Percentiles rank a stretch among this genome's conserved stretches.
phyloP scores from a whole-genome alignment of 2,797 vertebrate genomes.

The Psittacula echo region DNA sequence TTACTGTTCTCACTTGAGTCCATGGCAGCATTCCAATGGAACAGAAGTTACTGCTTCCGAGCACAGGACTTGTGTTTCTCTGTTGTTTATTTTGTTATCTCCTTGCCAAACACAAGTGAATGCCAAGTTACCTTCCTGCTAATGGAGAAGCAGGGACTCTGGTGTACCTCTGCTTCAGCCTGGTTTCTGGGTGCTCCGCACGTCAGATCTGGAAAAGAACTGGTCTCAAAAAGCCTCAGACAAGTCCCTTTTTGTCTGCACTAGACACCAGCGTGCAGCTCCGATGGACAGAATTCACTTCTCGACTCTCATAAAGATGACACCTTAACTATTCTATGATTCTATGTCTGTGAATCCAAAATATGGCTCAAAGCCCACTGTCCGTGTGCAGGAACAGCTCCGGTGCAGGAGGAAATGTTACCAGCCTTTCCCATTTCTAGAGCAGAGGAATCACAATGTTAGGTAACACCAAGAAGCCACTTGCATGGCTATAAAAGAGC shows the following conservation, averaged over 20 bases:
- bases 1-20: background rate
- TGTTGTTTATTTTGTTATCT: background rate
- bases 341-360: background rate
- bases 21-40: constrained; percentile 4
- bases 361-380: background rate
- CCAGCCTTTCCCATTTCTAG: background rate
- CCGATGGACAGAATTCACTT: background rate
- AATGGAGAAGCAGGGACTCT: background rate
- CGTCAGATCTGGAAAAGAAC: background rate
- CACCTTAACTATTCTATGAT: no score
- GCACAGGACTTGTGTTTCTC: background rate
- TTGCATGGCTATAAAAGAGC: background rate
- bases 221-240: background rate
- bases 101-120: background rate
- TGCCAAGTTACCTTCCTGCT: background rate
- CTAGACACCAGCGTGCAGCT: background rate
- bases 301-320: background rate
- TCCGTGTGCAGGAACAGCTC: background rate
- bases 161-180: background rate
- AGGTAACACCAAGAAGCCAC: background rate
- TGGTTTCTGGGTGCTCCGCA: fast-evolving
- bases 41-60: background rate
- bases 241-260: background rate
- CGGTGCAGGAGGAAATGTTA: background rate
- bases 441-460: background rate